Conservation (phyloP, 2,113 vertebrate species). For the Onychostruthus taczanowskii region DNA sequence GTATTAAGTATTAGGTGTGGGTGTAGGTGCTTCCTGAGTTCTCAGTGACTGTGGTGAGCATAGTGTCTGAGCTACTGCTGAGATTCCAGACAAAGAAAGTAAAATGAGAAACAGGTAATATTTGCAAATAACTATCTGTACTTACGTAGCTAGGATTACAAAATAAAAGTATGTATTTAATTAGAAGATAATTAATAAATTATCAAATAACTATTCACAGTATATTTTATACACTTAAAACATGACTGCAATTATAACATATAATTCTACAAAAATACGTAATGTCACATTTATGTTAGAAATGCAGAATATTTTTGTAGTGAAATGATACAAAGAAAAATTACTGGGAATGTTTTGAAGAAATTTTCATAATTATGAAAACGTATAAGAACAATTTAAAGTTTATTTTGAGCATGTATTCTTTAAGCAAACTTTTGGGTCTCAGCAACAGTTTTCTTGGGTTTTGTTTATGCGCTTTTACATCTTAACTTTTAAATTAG, state of each 20-base stretch:
- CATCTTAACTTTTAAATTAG: neutral
- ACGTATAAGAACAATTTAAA: neutral
- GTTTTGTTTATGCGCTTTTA: neutral
- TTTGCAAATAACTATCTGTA: neutral
- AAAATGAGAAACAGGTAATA: neutral
- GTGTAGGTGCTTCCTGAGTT: neutral
- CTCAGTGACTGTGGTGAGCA: neutral
- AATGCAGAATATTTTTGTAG: neutral
- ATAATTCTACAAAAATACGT: neutral
- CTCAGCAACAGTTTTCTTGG: neutral
- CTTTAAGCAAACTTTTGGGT: neutral
- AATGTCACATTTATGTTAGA: neutral
- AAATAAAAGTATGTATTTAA: neutral
- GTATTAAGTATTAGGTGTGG: neutral
- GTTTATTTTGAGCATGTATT: neutral
- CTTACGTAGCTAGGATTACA: neutral
- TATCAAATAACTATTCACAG: neutral
- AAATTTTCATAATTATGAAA: neutral
- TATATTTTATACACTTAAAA: neutral
- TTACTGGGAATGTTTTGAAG: neutral
- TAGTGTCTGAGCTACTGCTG: neutral
- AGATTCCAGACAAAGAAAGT: neutral
- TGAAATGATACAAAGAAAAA: neutral
- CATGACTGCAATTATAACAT: neutral
- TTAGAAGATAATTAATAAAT: neutral